These are phyloP conservation scores for Phallusia fumigata DNA, from an alignment of 23 tunicate genomes.

Conservation along the genomic window DNA sequence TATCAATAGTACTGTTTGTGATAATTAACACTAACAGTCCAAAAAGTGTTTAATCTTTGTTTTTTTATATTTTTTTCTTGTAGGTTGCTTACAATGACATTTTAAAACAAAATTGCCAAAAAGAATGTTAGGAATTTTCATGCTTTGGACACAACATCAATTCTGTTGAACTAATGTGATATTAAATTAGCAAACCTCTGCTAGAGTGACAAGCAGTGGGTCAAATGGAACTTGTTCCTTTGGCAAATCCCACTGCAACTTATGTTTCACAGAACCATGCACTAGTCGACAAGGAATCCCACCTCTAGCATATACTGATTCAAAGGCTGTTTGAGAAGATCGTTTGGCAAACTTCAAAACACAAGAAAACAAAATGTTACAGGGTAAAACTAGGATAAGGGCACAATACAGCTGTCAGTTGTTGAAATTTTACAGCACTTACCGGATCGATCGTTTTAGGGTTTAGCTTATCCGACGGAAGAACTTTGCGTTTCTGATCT, in stretches of 20 bases:
- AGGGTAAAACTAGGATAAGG: not conserved
- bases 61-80: too few species aligned
- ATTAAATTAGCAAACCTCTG: conserved; percentile 28
- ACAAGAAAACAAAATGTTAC: not conserved
- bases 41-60: too few species aligned
- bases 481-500: conserved; percentile 32
- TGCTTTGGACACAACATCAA: too few species aligned
- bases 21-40: too few species aligned
- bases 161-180: not conserved
- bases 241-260: conserved; percentile 53
- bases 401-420: not conserved
- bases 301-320: conserved; percentile 57
- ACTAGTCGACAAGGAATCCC: conserved; percentile 62
- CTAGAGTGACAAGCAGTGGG: conserved; percentile 53
- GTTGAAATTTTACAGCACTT: not conserved
- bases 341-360: not conserved
- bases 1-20: too few species aligned
- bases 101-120: too few species aligned
- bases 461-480: conserved; percentile 54
- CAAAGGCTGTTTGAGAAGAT: conserved; percentile 53
- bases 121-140: too few species aligned
- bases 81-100: too few species aligned
- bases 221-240: conserved; percentile 51
- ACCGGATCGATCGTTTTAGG: conserved; percentile 65
- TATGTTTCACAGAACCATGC: conserved; percentile 71